Evolutionary conservation across 2,888 invertebrate species (phyloP), one percentile per base, ranked within the genome.

Genomic region (Lamproptera curius): DNA sequence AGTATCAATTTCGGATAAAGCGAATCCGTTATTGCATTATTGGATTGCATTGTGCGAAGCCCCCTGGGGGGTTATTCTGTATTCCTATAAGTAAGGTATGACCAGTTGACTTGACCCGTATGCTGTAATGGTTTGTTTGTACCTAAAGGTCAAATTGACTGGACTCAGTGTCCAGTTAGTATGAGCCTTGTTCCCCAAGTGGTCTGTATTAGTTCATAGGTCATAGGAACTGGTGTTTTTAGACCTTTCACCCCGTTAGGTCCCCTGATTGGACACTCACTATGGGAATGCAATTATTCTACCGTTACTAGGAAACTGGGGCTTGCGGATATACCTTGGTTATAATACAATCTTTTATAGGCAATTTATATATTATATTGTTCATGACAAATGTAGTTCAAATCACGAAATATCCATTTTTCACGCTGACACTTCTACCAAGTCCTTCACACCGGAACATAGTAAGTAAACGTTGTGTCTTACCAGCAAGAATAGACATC

Each of bases 11-110:
- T 48, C 38, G 47, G 47, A 42, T 48, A 42, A 10, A 33, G 42
- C 40, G 14, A n/a, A n/a, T 20, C 15, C 43, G 20, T 34, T 39
- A 34, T 46, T 39, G 42, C 43, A 43, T 26, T 47, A 42, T 38
- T 38, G 33, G 40, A 58, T 59, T 28, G 28, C 28, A 71, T 77
- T 76, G 77, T 71, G 70, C 65, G 73, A 73, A 66, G 61, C 68
- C 61, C 6, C 62, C 67, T 62, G 69, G 73, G 67, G 65, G 69
- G 52, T 50, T 55, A 54, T 54, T 58, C 56, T 54, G 51, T 60
- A 56, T 65, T 65, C 64, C 62, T 67, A 65, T 63, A 55, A 50
- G 56, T 53, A 54, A 57, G 53, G 55, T 57, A 57, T 66, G 63
- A 67, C 69, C 47, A 52, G 52, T 51, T 51, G 53, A n/a, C n/a